These are phyloP conservation scores for Crotalus horridus DNA, from an alignment of 2,113 vertebrate species.

Conservation along the genomic window DNA sequence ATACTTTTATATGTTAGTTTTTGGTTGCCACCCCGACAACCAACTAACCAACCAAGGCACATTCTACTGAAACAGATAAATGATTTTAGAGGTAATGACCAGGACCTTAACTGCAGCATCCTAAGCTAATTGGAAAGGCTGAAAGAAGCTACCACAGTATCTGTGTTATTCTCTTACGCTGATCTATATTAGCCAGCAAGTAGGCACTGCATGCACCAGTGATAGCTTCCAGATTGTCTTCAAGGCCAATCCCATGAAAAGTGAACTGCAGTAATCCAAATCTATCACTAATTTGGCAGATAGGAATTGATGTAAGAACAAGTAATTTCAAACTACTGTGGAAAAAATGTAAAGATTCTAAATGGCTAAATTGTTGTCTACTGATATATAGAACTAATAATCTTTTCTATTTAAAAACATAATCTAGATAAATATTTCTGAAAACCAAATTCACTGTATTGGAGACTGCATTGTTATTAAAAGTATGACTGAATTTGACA, in stretches of 20 bases:
- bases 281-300: not conserved
- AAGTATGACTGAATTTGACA: not conserved
- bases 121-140: not conserved
- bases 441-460: not conserved
- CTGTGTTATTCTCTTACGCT: not conserved
- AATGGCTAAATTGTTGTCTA: not conserved
- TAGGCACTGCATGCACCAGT: not conserved
- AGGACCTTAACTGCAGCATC: not conserved
- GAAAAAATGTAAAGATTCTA: not conserved
- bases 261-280: not conserved
- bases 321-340: not conserved
- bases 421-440: not conserved
- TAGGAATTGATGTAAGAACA: not conserved
- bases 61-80: not conserved
- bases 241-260: not conserved
- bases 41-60: not conserved
- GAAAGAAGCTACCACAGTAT: not conserved
- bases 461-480: not conserved
- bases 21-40: not conserved
- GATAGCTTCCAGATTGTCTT: not conserved
- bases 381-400: not conserved
- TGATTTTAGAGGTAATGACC: not conserved
- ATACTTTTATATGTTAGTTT: not conserved
- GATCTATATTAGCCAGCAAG: not conserved
- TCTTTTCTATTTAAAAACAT: not conserved